phyloP scores from a whole-genome alignment of 2,888 invertebrate species.

The Drosophila mayaguana region DNA sequence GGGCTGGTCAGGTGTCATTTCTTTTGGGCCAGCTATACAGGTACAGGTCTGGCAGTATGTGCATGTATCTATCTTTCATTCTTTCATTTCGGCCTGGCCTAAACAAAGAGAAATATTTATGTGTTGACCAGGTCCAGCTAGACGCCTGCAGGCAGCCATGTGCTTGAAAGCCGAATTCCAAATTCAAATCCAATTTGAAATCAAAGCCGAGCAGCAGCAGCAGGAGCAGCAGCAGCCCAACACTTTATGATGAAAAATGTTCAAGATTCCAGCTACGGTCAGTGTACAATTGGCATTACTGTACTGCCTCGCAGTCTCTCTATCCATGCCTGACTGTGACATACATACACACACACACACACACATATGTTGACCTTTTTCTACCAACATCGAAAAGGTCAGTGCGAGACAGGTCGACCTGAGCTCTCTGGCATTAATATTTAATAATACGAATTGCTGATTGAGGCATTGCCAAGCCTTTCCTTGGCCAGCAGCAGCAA shows the following conservation, averaged over 20 bases:
- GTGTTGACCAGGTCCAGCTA: slow-evolving; percentile 58
- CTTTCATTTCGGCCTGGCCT: slow-evolving; percentile 50
- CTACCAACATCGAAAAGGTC: slow-evolving; percentile 66
- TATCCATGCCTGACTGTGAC: slow-evolving; percentile 10
- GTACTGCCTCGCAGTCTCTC: slow-evolving; percentile 16
- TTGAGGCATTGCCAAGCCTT: slow-evolving; percentile 71
- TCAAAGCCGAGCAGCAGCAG: slow-evolving; percentile 57
- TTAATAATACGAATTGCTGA: slow-evolving; percentile 83
- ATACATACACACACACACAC: slow-evolving; percentile 39
- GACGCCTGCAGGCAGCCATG: slow-evolving; percentile 46
- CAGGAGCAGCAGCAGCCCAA: slow-evolving; percentile 25
- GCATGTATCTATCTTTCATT: slow-evolving; percentile 20
- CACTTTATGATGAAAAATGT: slow-evolving; percentile 78
- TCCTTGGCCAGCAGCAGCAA: slow-evolving; percentile 44
- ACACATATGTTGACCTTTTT: slow-evolving; percentile 61
- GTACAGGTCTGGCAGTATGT: slow-evolving; percentile 13
- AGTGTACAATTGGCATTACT: slow-evolving; percentile 43
- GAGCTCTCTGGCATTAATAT: slow-evolving; percentile 82
- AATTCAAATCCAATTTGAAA: slow-evolving; percentile 80
- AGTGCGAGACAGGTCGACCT: slow-evolving; percentile 67
- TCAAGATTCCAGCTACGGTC: slow-evolving; percentile 67
- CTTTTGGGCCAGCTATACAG: slow-evolving; percentile 13
- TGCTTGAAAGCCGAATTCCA: slow-evolving; percentile 72
- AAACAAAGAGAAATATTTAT: slow-evolving; percentile 80
- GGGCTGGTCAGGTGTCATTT: slow-evolving; percentile 19